Evolutionary conservation across 2,113 vertebrate genomes (phyloP).

Genomic region (Planiliza haematocheilus): DNA sequence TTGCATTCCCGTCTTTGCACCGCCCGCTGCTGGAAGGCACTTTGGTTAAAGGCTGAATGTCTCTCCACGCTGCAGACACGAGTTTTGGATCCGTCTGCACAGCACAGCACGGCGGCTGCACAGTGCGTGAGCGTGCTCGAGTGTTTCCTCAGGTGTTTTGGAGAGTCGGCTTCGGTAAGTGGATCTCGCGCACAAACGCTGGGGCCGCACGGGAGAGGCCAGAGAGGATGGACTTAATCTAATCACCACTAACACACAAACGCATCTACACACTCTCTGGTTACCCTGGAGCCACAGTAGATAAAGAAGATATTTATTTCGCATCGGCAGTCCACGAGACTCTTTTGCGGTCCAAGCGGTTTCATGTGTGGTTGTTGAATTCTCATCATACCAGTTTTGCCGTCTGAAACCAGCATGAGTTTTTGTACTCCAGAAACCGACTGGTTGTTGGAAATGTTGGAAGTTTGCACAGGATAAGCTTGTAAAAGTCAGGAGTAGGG

Average conservation of each 20-base stretch:
- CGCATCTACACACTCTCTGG: background rate
- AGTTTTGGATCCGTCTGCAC: slow-evolving; percentile 16
- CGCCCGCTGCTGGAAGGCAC: slow-evolving; percentile 34
- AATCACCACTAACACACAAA: slow-evolving; percentile 19
- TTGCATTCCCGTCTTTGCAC: background rate
- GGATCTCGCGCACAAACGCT: slow-evolving; percentile 23
- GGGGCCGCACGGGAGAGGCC: too few species aligned
- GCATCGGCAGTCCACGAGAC: background rate
- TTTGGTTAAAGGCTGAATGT: slow-evolving; percentile 34
- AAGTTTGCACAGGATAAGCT: too few species aligned
- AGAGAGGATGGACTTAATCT: slow-evolving; percentile 19
- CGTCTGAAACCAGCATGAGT: too few species aligned
- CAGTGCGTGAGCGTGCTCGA: background rate
- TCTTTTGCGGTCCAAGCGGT: background rate
- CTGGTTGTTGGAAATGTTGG: too few species aligned
- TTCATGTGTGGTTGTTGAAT: too few species aligned
- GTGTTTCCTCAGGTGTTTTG: slow-evolving; percentile 34
- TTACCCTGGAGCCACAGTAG: background rate
- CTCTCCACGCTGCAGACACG: slow-evolving; percentile 4
- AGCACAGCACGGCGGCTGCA: too few species aligned
- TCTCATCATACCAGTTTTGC: too few species aligned
- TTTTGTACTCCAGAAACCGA: too few species aligned
- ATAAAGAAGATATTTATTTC: background rate
- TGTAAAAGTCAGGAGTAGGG: too few species aligned
- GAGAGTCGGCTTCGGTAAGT: slow-evolving; percentile 13